A percentile compares a stretch with the other conserved stretches of the same genome.
Conservation (phyloP, 2,113 vertebrate species). For the Hiodon tergisus region DNA sequence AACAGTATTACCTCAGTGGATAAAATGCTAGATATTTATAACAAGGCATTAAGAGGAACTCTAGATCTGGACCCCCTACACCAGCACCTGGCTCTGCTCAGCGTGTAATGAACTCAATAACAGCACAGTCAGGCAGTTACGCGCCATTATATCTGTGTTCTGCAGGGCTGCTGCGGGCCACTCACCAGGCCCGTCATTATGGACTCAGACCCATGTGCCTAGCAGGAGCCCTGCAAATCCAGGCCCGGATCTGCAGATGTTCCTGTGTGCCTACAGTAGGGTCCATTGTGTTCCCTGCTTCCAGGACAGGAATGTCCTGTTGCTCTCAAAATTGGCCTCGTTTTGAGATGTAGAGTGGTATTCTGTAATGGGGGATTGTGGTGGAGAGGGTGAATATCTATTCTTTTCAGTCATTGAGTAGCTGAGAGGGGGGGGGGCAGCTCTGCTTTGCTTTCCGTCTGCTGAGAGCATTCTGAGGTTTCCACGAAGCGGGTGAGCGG, state of each 20-base stretch:
- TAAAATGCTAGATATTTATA: no score
- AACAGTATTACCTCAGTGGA: no score
- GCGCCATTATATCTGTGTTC: constrained; percentile 42
- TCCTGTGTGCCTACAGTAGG: constrained; percentile 20
- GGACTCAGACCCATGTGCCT: neutral
- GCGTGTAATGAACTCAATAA: constrained; percentile 46
- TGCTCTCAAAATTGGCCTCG: constrained; percentile 42
- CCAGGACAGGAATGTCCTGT: constrained; percentile 34
- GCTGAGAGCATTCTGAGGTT: no score
- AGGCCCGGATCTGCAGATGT: constrained; percentile 31
- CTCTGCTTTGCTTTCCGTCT: no score
- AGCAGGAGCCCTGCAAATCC: neutral
- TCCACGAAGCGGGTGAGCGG: no score
- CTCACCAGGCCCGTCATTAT: constrained; percentile 22
- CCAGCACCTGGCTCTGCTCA: constrained; percentile 47
- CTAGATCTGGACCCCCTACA: no score
- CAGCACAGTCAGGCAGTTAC: constrained; percentile 42
- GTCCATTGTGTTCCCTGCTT: constrained; percentile 13
- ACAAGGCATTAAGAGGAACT: no score
- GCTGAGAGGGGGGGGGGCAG: neutral
- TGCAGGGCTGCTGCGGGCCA: constrained; percentile 21
- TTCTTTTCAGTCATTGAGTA: neutral
- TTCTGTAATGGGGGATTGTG: constrained; percentile 23
- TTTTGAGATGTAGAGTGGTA: constrained; percentile 33
- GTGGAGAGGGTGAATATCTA: neutral